These are phyloP conservation scores for Heliconius ethilla DNA, from an alignment of 2,888 invertebrate species.

Conservation along the genomic window DNA sequence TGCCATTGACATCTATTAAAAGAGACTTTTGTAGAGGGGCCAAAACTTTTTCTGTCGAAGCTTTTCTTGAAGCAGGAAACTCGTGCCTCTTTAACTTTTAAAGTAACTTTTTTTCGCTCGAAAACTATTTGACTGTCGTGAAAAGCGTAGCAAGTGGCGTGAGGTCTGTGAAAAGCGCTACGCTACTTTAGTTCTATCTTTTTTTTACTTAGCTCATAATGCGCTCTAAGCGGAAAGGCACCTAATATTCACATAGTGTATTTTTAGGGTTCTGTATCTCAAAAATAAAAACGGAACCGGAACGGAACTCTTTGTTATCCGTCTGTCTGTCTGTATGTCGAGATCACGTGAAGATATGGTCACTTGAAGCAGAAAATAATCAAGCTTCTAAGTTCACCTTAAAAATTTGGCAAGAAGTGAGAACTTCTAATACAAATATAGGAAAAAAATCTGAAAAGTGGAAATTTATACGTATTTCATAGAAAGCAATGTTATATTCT, in stretches of 20 bases:
- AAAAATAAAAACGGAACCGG: no score
- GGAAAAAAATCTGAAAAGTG: no score
- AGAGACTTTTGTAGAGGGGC: conserved; percentile 8
- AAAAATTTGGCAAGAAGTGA: no score
- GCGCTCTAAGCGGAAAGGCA: neutral
- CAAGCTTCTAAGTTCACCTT: no score
- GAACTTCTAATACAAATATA: no score
- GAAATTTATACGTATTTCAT: no score
- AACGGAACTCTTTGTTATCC: no score
- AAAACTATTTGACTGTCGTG: conserved; percentile 24
- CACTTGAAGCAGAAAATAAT: no score
- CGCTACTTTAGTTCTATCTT: neutral
- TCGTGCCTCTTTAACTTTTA: conserved; percentile 20
- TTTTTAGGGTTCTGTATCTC: no score
- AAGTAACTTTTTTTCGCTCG: conserved; percentile 25
- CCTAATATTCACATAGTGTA: neutral
- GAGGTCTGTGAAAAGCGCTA: neutral
- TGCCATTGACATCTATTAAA: conserved; percentile 27
- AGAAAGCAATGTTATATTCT: no score
- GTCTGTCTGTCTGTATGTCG: no score
- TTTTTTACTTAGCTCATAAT: neutral
- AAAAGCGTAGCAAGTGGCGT: conserved; percentile 15
- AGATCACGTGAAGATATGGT: no score
- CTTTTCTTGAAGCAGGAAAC: conserved; percentile 10
- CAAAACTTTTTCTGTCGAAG: conserved; percentile 21